phyloP scores from a whole-genome alignment of 2,797 vertebrate genomes.

The Pygocentrus nattereri region DNA sequence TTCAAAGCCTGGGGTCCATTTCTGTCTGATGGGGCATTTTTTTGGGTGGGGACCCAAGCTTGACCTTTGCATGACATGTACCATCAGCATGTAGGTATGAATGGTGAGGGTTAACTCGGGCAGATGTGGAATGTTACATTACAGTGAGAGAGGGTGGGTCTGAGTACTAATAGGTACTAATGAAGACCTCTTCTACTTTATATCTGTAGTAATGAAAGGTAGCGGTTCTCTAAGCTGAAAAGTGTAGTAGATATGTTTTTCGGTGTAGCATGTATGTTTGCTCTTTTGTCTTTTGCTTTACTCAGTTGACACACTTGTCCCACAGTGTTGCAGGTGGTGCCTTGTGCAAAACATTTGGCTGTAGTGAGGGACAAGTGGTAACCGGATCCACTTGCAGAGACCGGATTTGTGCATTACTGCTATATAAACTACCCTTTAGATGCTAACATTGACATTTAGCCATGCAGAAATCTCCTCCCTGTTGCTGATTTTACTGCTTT shows the following conservation, averaged over 20 bases:
- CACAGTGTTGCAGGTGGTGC: neutral
- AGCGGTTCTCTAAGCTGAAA: neutral
- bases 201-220: neutral
- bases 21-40: too few relatives aligned
- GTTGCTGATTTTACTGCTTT: neutral
- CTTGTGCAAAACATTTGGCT: neutral
- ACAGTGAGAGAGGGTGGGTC: slow-evolving; percentile 20
- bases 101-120: slow-evolving; percentile 9
- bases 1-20: too few relatives aligned
- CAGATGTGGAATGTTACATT: slow-evolving; percentile 43
- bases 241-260: neutral
- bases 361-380: neutral
- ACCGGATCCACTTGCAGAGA: neutral
- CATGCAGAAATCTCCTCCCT: neutral
- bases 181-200: slow-evolving; percentile 2
- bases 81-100: neutral
- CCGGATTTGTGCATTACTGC: neutral
- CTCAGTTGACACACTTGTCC: slow-evolving; percentile 8
- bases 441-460: neutral
- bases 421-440: neutral
- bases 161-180: neutral
- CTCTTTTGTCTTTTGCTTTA: neutral
- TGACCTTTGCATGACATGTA: slow-evolving; percentile 11
- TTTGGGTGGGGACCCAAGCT: neutral
- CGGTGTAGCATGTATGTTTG: neutral